These are phyloP conservation scores for Eilema caniola DNA, from an alignment of 2,888 invertebrate species.

Conservation along the genomic window DNA sequence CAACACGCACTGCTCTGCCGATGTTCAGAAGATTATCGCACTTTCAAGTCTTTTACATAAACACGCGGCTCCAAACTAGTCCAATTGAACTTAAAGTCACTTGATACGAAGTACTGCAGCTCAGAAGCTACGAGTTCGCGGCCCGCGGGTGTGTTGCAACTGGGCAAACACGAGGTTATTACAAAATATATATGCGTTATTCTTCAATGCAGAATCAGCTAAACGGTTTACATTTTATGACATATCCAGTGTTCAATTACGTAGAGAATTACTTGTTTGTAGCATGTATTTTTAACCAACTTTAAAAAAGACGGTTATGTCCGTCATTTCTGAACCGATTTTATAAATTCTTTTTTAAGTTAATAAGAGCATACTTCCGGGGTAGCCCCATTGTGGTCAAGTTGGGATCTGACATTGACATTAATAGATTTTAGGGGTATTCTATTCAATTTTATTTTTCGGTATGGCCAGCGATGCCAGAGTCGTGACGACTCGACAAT, in stretches of 20 bases:
- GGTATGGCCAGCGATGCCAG: no score
- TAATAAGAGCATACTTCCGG: no score
- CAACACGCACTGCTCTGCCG: not conserved
- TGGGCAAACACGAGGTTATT: constrained; percentile 3
- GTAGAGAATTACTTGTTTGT: not conserved
- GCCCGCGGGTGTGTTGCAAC: not conserved
- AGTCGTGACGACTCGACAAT: no score
- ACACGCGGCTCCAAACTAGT: not conserved
- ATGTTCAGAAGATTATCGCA: not conserved
- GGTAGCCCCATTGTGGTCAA: no score
- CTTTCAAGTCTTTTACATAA: not conserved
- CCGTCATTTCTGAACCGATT: not conserved
- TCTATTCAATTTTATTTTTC: no score
- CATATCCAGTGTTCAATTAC: not conserved
- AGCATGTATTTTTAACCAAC: not conserved
- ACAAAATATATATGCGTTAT: constrained; percentile 1
- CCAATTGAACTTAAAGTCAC: not conserved
- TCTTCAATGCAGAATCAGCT: constrained; percentile 10
- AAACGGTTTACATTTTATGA: constrained; percentile 1
- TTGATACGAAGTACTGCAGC: not conserved
- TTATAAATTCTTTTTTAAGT: not conserved
- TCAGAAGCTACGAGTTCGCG: not conserved
- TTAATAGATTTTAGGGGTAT: no score
- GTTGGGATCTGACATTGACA: no score
- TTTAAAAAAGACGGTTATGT: no score